These are phyloP conservation scores for Bos indicus DNA, from an alignment of 2,113 vertebrate species.

Conservation along the genomic window DNA sequence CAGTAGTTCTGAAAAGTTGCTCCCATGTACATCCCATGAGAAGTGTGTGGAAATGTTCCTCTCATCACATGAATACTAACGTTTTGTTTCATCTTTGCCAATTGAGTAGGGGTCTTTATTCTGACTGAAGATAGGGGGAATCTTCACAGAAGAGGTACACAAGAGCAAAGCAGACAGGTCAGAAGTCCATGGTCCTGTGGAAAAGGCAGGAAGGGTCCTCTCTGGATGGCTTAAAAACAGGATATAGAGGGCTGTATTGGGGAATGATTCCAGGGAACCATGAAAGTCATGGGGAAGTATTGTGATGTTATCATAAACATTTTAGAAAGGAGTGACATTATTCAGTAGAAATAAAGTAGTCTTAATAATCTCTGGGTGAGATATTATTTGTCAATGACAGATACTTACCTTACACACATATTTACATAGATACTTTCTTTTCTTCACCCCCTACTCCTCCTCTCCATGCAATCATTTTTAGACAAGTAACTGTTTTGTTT, in stretches of 20 bases:
- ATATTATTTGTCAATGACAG: background rate
- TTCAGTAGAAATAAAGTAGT: background rate
- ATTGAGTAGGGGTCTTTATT: background rate
- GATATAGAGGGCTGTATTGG: background rate
- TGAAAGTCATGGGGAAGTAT: background rate
- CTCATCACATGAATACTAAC: background rate
- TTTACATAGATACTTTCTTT: background rate
- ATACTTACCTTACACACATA: background rate
- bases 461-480: background rate
- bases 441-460: background rate
- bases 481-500: conserved; percentile 16
- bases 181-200: background rate
- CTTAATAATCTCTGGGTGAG: background rate
- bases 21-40: background rate
- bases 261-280: background rate
- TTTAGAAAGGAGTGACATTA: background rate
- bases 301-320: background rate
- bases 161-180: background rate
- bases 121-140: background rate
- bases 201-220: background rate
- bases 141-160: background rate
- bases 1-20: background rate
- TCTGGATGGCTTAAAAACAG: background rate
- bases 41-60: background rate
- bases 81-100: background rate